phyloP scores from a whole-genome alignment of 2,797 vertebrate genomes.

The Enteromius trimaculatus region DNA sequence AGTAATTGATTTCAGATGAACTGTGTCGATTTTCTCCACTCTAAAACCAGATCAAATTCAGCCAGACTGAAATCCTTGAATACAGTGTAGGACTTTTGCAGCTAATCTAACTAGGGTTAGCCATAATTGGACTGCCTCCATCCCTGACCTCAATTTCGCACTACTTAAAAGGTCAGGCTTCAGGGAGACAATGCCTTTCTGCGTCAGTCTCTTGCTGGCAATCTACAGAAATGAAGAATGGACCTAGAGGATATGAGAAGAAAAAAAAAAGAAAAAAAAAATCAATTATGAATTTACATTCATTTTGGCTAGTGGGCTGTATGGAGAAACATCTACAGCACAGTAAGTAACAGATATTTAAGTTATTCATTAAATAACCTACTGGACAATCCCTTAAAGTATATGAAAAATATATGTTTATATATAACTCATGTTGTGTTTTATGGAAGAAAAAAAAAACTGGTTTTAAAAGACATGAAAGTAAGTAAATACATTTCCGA shows the following conservation, averaged over 20 bases:
- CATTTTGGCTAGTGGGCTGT: conserved; percentile 19
- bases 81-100: conserved; percentile 49
- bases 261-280: conserved; percentile 8
- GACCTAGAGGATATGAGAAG: conserved; percentile 11
- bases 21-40: conserved; percentile 33
- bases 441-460: conserved; percentile 1
- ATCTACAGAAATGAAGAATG: conserved; percentile 28
- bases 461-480: background rate
- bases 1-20: conserved; percentile 50
- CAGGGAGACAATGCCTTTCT: conserved; percentile 25
- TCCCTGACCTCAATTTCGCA: conserved; percentile 63
- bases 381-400: background rate
- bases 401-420: background rate
- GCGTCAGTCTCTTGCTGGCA: conserved; percentile 5
- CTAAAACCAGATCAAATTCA: conserved; percentile 39
- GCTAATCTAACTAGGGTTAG: conserved; percentile 56
- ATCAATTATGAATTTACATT: conserved; percentile 53
- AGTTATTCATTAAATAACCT: background rate
- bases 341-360: background rate
- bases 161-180: conserved; percentile 62
- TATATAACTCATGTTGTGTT: background rate
- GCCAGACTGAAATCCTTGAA: conserved; percentile 42
- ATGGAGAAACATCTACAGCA: conserved; percentile 6
- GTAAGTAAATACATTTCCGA: background rate
- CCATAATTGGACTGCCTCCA: conserved; percentile 61